Base-by-base conservation (phyloP, 2,797 vertebrate species). In the Myripristis murdjan region DNA sequence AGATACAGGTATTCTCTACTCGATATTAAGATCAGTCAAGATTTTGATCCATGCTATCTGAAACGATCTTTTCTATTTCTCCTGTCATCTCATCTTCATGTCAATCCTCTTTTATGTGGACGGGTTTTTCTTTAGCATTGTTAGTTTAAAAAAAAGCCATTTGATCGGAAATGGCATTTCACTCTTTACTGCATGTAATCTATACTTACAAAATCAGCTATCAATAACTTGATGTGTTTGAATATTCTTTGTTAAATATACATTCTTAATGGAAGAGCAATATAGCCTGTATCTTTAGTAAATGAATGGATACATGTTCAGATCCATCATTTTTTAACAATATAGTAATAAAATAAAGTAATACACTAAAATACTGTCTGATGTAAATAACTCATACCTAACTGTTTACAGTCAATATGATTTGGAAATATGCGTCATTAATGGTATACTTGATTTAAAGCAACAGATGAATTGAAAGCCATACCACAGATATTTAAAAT, bases 1-100 rank as follows among this genome's bases (percentile, higher is more conserved):
- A 85, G 81, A 87, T 72, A 81, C 91, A 93, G 93, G 92, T 94
- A 94, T 83, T 84, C 74, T 80, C 81, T 76, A 31, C 77, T 89
- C 65, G 60, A 79, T 86, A 73, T 75, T 83, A 78, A 87, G 64
- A 79, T 73, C 79, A 75, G 83, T 57, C 67, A 35, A 75, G 59
- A 66, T 49, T 54, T 58, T 22, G 49, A 61, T 81, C 61, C 66
- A 18, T 78, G 66, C 68, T 76, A 81, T 75, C 37, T 65, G 15
- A 60, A 70, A 54, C 49, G 54, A 39, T 49, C 14, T 18, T 58
- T 31, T 49, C 5, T 73, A 54, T 49, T 72, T 18, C 7, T 80
- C 2, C 66, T 63, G 39, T 39, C 16, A 55, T 52, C n/a, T 26
- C 35, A 15, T 26, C 54, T 51, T 28, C 49, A 39, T 71, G 16